Base-by-base conservation (phyloP, 2,888 invertebrate genomes). In the Phalangium opilio region DNA sequence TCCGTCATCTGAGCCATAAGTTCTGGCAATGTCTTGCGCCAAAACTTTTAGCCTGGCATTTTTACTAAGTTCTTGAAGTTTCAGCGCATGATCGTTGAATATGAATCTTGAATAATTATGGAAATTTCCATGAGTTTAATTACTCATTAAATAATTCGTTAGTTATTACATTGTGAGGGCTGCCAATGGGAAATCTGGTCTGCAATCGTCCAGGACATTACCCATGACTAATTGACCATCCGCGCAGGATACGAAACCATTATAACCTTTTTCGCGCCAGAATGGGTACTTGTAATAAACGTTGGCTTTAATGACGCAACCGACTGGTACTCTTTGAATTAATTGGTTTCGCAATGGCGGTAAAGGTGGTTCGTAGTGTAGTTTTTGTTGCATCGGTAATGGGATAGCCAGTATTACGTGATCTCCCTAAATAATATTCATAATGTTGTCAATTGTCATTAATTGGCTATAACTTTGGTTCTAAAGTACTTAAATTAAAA, bases 251-350 rank as follows among this genome's bases (percentile, higher is more conserved):
- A 36, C 38, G 17, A 36, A 36, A 15, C 38, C 38, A 12, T 36
- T 36, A 17, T 15, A 36, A 12, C 38, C 64, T 48, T 64, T 61
- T 32, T 63, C 58, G 41, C 62, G 59, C 69, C 69, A 69, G 57
- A 67, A 69, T 2, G 64, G 58, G 14, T 52, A 58, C 35, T 62
- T 57, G 56, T 67, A 69, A 48, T 65, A 67, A 32, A 66, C 56
- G 45, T 67, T 59, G 39, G 65, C 64, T 53, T 70, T 69, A 50
- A 68, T 61, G 43, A 64, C 62, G 40, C 59, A 59, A 5, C 67
- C 67, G 63, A 66, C 64, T 4, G 65, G 64, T 34, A 62, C 53
- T 11, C 63, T 54, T 50, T 64, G 62, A 20, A 61, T 58, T 27
- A 67, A 56, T 48, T 66, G 63, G 45, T 56, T 57, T 40, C 64